phyloP scores from a whole-genome alignment of 2,113 vertebrate species.

The Ellobius talpinus region DNA sequence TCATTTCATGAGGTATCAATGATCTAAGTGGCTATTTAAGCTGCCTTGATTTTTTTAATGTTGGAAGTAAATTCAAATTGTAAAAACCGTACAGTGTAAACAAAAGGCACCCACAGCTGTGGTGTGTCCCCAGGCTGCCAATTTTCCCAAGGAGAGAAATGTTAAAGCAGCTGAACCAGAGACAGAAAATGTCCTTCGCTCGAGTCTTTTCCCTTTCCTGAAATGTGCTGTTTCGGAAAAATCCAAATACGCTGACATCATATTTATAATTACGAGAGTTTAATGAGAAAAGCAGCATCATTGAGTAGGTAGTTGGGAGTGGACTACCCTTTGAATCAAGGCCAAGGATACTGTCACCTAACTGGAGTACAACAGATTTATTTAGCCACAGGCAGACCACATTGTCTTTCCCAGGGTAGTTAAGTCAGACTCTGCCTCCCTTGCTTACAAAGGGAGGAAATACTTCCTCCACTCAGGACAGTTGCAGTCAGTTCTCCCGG shows the following conservation, averaged over 20 bases:
- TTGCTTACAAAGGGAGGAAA: slow-evolving; percentile 82
- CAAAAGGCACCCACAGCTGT: slow-evolving; percentile 49
- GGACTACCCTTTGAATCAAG: slow-evolving; percentile 49
- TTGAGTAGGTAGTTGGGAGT: slow-evolving; percentile 57
- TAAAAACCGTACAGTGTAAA: slow-evolving; percentile 18
- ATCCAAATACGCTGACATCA: slow-evolving; percentile 67
- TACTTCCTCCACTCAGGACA: slow-evolving; percentile 73
- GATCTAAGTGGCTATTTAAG: slow-evolving; percentile 1
- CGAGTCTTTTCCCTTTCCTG: slow-evolving; percentile 14
- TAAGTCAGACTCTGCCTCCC: slow-evolving; percentile 64
- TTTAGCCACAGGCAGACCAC: slow-evolving; percentile 77
- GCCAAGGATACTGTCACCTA: slow-evolving; percentile 81
- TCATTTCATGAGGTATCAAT: neutral
- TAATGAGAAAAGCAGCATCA: slow-evolving; percentile 67
- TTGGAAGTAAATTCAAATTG: slow-evolving; percentile 56
- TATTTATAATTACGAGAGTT: slow-evolving; percentile 51
- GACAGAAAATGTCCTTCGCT: slow-evolving; percentile 43
- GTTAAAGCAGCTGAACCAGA: slow-evolving; percentile 31
- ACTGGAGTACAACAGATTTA: slow-evolving; percentile 53
- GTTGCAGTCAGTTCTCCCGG: slow-evolving; percentile 61
- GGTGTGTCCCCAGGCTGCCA: neutral
- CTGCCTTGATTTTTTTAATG: slow-evolving; percentile 63
- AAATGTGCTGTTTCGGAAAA: slow-evolving; percentile 65
- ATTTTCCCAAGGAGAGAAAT: slow-evolving; percentile 70
- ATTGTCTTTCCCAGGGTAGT: slow-evolving; percentile 74